A percentile compares a stretch with the other conserved stretches of the same genome.
phyloP scores from a whole-genome alignment of 2,888 invertebrate species.

The Lissocephala sabroskyi region DNA sequence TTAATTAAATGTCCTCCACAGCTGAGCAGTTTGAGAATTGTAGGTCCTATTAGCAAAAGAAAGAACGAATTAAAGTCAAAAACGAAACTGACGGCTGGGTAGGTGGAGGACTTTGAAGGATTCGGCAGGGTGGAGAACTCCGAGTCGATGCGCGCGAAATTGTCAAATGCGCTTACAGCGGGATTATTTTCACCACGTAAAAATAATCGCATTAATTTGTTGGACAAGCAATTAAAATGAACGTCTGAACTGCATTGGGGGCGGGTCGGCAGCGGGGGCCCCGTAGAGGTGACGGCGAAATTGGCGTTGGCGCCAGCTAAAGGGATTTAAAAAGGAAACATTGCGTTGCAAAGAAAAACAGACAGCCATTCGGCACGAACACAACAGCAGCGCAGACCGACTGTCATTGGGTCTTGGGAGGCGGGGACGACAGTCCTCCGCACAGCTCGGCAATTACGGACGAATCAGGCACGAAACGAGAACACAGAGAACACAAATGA shows the following conservation, averaged over 20 bases:
- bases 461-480: conserved; percentile 1
- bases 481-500: conserved; percentile 33
- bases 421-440: too few relatives aligned
- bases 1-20: too few relatives aligned
- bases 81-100: too few relatives aligned
- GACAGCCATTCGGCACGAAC: neutral
- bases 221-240: conserved; percentile 47
- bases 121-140: too few relatives aligned
- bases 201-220: conserved; percentile 57
- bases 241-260: conserved; percentile 19
- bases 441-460: neutral
- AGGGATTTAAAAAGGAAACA: conserved; percentile 23
- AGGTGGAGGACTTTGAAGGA: too few relatives aligned
- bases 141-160: conserved; percentile 32
- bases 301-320: neutral
- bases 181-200: conserved; percentile 51
- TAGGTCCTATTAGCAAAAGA: too few relatives aligned
- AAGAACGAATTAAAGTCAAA: too few relatives aligned
- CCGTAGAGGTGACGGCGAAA: neutral
- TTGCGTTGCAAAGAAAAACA: conserved; percentile 9
- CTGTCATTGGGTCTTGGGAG: too few relatives aligned
- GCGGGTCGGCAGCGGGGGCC: neutral
- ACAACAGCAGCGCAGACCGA: neutral
- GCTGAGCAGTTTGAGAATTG: too few relatives aligned
- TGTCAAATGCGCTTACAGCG: conserved; percentile 50